Base-by-base conservation (phyloP, 2,888 invertebrate species). In the Oscheius sp. region DNA sequence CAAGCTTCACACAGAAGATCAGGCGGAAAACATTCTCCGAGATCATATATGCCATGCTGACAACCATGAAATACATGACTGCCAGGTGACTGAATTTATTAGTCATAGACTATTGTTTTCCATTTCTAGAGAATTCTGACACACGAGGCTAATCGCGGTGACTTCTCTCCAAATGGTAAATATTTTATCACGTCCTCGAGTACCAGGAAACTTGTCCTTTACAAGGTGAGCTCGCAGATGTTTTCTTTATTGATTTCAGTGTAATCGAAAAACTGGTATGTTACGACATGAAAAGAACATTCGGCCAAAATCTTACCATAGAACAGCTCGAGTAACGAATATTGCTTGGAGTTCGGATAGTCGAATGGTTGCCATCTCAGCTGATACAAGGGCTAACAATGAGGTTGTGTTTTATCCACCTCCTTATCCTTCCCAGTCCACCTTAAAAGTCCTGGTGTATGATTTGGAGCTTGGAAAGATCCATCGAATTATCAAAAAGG, bases 111-210 rank as follows among this genome's bases (percentile, higher is more conserved):
- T 8, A 4, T 6, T 12, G 2, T 12, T 12, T 22, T 38, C 9
- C 22, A 22, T 26, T 56, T 36, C 28, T 26, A 59, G 59, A 59
- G 9, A 24, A 59, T 59, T 3, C 6, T 24, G 12, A 17, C 17
- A 3, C 24, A 59, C n/a, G 72, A 75, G 59, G 78, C 82, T 1
- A 78, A 74, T 70, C 66, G 68, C 33, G 70, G 81, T 8, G 71
- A 77, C 44, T 83, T 83, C 57, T 83, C 83, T 4, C 69, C 75
- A 9, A 72, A 77, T 62, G 83, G 83, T 44, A 70, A 68, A 51
- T 68, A 69, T 45, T 49, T 83, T 62, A 80, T 80, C 2, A 75
- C 79, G 8, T 81, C 79, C 9, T 76, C 78, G 17, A 77, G 72
- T 49, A 71, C 71, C 54, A 72, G 73, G 33, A 17, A 63, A 22